Evolutionary conservation across 64 coral and sea anemone genomes (phyloP).

Genomic region (Anthopleura sola): DNA sequence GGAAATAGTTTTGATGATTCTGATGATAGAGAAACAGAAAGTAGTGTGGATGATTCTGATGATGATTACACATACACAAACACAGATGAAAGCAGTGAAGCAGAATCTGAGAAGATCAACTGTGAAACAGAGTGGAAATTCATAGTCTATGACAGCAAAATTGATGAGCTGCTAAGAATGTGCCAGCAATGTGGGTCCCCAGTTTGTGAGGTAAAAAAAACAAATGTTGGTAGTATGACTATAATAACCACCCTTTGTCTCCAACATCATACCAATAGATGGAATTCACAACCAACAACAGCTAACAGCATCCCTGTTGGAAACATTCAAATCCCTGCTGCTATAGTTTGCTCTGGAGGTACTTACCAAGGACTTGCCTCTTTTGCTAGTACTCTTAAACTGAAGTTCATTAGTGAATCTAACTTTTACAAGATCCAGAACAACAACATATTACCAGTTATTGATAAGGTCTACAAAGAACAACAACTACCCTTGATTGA

Average conservation of each 20-base stretch:
- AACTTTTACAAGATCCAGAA: conserved; percentile 59
- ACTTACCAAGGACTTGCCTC: conserved; percentile 35
- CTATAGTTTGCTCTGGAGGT: conserved; percentile 40
- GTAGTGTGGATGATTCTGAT: too few relatives aligned
- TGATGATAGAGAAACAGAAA: too few relatives aligned
- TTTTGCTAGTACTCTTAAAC: conserved; percentile 19
- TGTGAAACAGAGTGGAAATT: too few relatives aligned
- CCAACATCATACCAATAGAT: not conserved
- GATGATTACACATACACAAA: too few relatives aligned
- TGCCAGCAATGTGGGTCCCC: not conserved
- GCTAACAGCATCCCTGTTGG: conserved; percentile 25
- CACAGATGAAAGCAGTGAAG: too few relatives aligned
- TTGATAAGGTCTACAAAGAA: conserved; percentile 27
- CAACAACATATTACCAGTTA: conserved; percentile 40
- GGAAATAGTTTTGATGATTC: too few relatives aligned
- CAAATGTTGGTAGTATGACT: not conserved
- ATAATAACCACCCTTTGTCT: not conserved
- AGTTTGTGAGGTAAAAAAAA: not conserved
- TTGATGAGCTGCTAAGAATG: not conserved
- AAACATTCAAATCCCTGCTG: conserved; percentile 40
- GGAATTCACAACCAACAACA: conserved; percentile 9
- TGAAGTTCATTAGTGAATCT: conserved; percentile 41
- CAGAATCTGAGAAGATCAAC: too few relatives aligned
- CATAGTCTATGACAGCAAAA: not conserved
- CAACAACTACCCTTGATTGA: conserved; percentile 22